Conservation (phyloP, 2,797 vertebrate genomes). For the Podarcis siculus region DNA sequence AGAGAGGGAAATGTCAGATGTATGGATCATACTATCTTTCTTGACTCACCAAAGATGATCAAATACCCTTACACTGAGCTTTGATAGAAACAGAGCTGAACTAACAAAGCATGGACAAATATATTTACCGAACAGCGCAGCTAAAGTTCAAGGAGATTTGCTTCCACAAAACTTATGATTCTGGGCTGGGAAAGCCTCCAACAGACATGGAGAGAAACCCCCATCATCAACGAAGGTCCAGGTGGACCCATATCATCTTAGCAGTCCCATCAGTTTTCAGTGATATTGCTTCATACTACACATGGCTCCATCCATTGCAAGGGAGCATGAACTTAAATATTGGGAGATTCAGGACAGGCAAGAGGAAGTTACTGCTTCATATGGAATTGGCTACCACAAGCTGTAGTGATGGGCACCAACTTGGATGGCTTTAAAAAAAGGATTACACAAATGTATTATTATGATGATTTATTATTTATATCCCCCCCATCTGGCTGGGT, state of each 20-base stretch:
- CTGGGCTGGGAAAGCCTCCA: neutral
- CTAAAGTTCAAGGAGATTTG: neutral
- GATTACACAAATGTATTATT: too few relatives aligned
- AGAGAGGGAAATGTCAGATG: slow-evolving; percentile 19
- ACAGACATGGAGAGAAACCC: neutral
- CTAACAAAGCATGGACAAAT: neutral
- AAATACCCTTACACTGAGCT: neutral
- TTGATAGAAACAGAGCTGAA: neutral
- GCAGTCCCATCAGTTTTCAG: neutral
- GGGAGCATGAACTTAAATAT: neutral
- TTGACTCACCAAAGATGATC: neutral
- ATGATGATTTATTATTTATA: too few relatives aligned
- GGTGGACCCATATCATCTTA: neutral
- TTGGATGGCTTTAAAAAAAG: too few relatives aligned
- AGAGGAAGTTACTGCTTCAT: too few relatives aligned
- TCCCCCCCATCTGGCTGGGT: too few relatives aligned
- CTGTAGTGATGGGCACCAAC: too few relatives aligned
- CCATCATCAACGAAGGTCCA: neutral
- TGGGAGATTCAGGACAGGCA: too few relatives aligned
- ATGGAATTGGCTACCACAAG: too few relatives aligned
- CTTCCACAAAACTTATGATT: too few relatives aligned
- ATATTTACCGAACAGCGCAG: neutral
- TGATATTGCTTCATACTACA: neutral
- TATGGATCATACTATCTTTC: slow-evolving; percentile 8
- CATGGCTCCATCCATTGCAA: neutral